A percentile compares a stretch with the other conserved stretches of the same genome.
These are phyloP conservation scores for Gymnothorax reevesii DNA, from an alignment of 2,797 vertebrate species.

Conservation along the genomic window DNA sequence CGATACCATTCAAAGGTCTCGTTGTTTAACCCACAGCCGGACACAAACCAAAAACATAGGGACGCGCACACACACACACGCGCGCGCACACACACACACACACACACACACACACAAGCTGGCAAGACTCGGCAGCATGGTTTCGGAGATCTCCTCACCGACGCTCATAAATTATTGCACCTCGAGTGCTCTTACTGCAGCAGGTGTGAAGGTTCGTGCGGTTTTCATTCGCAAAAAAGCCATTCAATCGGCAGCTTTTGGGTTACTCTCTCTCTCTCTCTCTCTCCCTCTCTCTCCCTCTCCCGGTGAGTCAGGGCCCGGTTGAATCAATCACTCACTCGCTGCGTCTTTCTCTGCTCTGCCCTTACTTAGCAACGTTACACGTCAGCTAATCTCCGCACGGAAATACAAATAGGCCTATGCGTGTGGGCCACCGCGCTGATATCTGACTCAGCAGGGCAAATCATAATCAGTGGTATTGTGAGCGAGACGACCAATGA, in stretches of 20 bases:
- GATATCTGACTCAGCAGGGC: not conserved
- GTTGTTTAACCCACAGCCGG: too few relatives aligned
- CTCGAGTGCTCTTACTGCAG: not conserved
- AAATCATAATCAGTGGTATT: not conserved
- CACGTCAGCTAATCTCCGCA: not conserved
- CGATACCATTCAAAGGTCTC: too few relatives aligned
- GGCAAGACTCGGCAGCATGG: too few relatives aligned
- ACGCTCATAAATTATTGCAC: not conserved
- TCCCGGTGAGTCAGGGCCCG: not conserved
- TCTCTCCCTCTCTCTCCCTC: not conserved
- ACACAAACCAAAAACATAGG: too few relatives aligned
- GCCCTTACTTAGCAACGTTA: not conserved
- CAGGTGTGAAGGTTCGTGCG: not conserved
- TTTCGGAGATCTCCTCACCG: not conserved
- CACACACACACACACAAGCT: too few relatives aligned
- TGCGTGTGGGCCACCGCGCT: not conserved
- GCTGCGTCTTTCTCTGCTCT: constrained; percentile 15
- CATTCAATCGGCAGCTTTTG: not conserved
- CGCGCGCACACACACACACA: too few relatives aligned
- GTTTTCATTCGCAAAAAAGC: not conserved
- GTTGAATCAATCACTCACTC: not conserved
- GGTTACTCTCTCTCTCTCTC: not conserved
- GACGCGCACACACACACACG: too few relatives aligned
- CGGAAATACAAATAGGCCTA: not conserved
- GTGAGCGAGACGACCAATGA: not conserved